Percentiles rank a stretch among this genome's conserved stretches.
Conservation (phyloP, 2,113 vertebrate species). For the Corythornis vintsioides region DNA sequence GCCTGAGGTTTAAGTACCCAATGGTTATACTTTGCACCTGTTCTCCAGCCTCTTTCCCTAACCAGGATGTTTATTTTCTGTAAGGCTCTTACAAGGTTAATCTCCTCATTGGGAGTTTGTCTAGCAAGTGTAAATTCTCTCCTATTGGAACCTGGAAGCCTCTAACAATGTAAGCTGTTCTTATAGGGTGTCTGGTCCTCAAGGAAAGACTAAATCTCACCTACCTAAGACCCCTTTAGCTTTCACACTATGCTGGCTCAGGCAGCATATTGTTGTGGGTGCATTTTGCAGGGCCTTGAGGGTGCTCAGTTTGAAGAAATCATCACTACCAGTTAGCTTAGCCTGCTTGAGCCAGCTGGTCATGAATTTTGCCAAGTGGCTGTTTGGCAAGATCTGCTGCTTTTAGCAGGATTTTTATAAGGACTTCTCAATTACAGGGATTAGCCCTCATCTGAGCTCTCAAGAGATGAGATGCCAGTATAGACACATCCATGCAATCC, state of each 20-base stretch:
- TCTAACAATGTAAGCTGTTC: not conserved
- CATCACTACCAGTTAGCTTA: not conserved
- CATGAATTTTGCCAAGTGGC: not conserved
- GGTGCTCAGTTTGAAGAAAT: not conserved
- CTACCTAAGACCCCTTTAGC: not conserved
- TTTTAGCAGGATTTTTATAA: not conserved
- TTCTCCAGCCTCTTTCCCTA: slow-evolving; percentile 10
- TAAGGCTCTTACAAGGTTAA: slow-evolving; percentile 46
- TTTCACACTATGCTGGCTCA: not conserved
- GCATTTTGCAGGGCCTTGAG: not conserved
- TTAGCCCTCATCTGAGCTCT: not conserved
- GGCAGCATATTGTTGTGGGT: fast-evolving
- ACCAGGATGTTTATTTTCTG: slow-evolving; percentile 44
- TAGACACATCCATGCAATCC: not conserved
- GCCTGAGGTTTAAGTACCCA: not conserved
- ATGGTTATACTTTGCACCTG: not conserved
- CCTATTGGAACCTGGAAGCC: not conserved
- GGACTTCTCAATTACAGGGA: not conserved
- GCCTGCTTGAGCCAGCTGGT: not conserved
- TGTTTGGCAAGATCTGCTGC: not conserved
- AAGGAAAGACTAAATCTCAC: not conserved
- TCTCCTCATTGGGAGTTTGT: slow-evolving; percentile 4
- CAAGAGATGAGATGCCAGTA: not conserved
- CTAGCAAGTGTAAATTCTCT: not conserved
- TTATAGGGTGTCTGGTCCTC: not conserved